phyloP scores from a whole-genome alignment of 2,113 vertebrate species.

The Rhea pennata region DNA sequence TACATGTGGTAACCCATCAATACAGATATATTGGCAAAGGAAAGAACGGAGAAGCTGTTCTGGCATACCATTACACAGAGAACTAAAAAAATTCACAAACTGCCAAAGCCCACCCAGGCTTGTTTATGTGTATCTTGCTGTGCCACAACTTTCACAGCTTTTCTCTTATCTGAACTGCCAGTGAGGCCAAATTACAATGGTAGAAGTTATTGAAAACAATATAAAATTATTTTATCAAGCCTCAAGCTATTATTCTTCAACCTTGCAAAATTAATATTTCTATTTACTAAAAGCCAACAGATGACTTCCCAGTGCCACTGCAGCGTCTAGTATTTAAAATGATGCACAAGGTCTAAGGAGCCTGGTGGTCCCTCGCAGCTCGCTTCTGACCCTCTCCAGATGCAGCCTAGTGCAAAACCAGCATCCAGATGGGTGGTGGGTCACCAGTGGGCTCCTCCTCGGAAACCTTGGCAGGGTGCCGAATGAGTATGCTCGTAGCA shows the following conservation, averaged over 20 bases:
- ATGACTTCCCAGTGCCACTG: not conserved
- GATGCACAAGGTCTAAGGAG: not conserved
- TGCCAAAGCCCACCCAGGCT: not conserved
- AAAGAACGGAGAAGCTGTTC: not conserved
- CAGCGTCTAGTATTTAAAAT: not conserved
- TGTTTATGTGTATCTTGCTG: not conserved
- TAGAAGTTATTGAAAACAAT: not conserved
- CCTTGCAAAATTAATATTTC: not conserved
- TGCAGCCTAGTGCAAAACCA: not conserved
- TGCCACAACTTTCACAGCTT: not conserved
- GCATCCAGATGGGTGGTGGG: not conserved
- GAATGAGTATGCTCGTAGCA: not conserved
- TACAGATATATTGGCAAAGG: not conserved
- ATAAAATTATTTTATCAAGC: not conserved
- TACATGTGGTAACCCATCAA: rapidly evolving
- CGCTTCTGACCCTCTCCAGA: rapidly evolving
- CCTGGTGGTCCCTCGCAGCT: not conserved
- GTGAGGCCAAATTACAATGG: not conserved
- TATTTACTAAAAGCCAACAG: not conserved
- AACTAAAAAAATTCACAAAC: not conserved
- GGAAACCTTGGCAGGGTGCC: not conserved
- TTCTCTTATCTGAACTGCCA: not conserved
- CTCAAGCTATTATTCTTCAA: not conserved
- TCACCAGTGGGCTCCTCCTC: not conserved
- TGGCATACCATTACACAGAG: not conserved